These are phyloP conservation scores for Halcyon smyrnensis DNA, from an alignment of 2,797 vertebrate species.

Conservation along the genomic window DNA sequence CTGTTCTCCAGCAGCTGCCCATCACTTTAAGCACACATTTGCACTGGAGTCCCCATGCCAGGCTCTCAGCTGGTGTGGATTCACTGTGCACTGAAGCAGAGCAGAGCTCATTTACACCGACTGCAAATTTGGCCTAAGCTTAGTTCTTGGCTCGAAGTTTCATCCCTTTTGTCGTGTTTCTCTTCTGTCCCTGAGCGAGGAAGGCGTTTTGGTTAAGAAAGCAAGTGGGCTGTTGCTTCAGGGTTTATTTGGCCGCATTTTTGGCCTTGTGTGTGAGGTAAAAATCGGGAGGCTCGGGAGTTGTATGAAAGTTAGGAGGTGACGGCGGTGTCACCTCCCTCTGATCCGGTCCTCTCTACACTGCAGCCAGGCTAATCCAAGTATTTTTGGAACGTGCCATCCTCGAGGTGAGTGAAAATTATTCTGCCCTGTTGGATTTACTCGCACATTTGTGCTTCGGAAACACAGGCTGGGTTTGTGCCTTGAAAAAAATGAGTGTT, in stretches of 20 bases:
- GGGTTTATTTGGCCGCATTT: neutral
- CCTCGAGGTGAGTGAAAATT: neutral
- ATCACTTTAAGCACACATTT: neutral
- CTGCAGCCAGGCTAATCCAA: neutral
- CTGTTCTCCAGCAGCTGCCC: neutral
- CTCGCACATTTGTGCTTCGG: accelerated
- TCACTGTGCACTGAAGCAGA: neutral
- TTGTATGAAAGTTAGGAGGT: neutral
- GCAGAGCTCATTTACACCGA: neutral
- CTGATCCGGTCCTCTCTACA: neutral
- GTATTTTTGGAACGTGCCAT: neutral
- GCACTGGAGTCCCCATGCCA: neutral
- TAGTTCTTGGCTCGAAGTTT: neutral
- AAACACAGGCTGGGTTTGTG: neutral
- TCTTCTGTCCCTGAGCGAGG: neutral
- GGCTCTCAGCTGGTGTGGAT: neutral
- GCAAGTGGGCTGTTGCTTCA: neutral
- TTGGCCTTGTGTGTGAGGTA: accelerated
- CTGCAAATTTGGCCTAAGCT: neutral
- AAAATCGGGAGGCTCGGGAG: neutral
- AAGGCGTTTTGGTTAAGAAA: neutral
- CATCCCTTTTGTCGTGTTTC: neutral
- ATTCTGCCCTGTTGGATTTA: neutral
- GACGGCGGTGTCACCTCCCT: accelerated
- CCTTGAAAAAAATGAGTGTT: neutral